Evolutionary conservation across 1,140 invertebrate species (phyloP).

Genomic region (Holcopasites calliopsidis): DNA sequence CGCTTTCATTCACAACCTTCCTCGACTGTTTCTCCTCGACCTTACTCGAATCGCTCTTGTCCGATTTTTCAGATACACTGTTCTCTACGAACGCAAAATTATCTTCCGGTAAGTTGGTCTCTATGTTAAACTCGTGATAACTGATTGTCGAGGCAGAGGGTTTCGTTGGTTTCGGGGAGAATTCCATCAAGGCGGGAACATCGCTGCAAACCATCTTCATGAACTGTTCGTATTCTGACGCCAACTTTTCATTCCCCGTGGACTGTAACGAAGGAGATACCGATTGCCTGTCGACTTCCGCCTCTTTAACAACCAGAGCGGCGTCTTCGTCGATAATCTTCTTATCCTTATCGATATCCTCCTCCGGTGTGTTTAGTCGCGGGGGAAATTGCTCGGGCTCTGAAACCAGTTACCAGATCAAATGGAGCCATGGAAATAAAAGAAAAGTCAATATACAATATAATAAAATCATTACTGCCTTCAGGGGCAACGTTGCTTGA

Average conservation of each 20-base stretch:
- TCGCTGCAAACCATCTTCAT: conserved; percentile 76
- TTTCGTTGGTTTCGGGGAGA: conserved; percentile 35
- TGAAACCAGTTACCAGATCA: conserved; percentile 12
- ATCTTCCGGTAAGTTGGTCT: conserved; percentile 62
- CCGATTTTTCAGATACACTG: background rate
- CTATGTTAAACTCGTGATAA: conserved; percentile 70
- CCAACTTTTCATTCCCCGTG: conserved; percentile 70
- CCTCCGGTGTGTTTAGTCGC: conserved; percentile 9
- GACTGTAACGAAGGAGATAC: conserved; percentile 32
- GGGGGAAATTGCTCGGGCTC: conserved; percentile 28
- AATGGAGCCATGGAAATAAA: background rate
- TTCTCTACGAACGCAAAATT: conserved; percentile 10
- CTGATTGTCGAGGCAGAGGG: conserved; percentile 40
- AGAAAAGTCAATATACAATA: background rate
- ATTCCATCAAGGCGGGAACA: conserved; percentile 21
- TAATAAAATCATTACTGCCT: conserved; percentile 5
- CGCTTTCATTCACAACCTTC: too few species aligned
- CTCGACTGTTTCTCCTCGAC: too few species aligned
- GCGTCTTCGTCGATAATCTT: conserved; percentile 23
- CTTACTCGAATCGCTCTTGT: conserved; percentile 10
- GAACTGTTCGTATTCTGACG: conserved; percentile 77
- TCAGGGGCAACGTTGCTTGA: background rate
- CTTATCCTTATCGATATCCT: conserved; percentile 6
- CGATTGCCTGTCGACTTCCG: conserved; percentile 36
- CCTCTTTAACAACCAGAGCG: conserved; percentile 24